Percentiles rank a stretch among this genome's conserved stretches.
Evolutionary conservation across 2,888 invertebrate species (phyloP).

Genomic region (Metopia argyrocephala): DNA sequence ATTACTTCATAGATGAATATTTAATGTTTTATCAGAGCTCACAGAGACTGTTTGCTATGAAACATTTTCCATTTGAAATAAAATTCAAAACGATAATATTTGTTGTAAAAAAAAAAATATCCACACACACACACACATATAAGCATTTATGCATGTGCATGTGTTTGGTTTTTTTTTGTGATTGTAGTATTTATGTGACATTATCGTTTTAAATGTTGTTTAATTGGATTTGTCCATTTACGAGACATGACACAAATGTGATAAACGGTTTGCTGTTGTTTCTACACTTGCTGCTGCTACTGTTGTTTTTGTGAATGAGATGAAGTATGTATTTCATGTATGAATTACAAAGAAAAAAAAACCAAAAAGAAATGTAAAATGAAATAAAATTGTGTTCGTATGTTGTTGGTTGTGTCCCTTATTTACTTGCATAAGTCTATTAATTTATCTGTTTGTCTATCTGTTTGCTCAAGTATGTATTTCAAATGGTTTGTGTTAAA

Average conservation of each 20-base stretch:
- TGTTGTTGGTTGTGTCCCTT: not conserved
- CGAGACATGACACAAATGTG: slow-evolving; percentile 49
- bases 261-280: slow-evolving; percentile 31
- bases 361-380: not conserved
- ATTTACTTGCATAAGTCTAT: not conserved
- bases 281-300: too few relatives aligned
- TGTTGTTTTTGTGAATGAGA: not conserved
- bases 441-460: not conserved
- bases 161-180: not conserved
- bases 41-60: too few relatives aligned
- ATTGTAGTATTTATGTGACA: slow-evolving; percentile 11
- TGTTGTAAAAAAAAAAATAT: too few relatives aligned
- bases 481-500: not conserved
- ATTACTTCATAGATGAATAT: not conserved
- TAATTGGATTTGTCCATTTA: slow-evolving; percentile 62
- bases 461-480: not conserved
- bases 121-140: too few relatives aligned
- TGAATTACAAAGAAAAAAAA: not conserved
- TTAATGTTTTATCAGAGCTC: not conserved
- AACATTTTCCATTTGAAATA: too few relatives aligned
- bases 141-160: not conserved
- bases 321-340: slow-evolving; percentile 8
- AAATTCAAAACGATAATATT: too few relatives aligned
- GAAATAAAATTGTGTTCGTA: not conserved
- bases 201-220: slow-evolving; percentile 53